Evolutionary conservation across 2,113 vertebrate species (phyloP).

Genomic region (Brachyhypopomus gauderio): DNA sequence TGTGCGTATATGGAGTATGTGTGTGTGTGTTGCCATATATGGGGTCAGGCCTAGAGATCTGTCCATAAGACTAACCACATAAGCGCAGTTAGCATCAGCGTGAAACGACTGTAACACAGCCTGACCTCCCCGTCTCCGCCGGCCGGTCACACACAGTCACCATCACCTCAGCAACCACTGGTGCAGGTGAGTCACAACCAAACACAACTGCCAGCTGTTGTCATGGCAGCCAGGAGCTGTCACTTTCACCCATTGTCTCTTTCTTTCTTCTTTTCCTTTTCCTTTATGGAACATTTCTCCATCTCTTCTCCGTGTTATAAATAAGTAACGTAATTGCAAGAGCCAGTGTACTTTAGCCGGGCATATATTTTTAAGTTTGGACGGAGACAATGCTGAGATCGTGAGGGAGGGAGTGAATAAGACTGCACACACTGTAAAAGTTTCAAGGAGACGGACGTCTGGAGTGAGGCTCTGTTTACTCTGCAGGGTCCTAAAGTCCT

Average conservation of each 20-base stretch:
- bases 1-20: too few relatives aligned
- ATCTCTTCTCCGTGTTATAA: conserved; percentile 50
- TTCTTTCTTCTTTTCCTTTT: conserved; percentile 17
- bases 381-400: too few relatives aligned
- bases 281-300: conserved; percentile 32
- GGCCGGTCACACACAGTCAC: conserved; percentile 37
- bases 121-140: not conserved
- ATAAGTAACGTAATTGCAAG: conserved; percentile 63
- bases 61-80: too few relatives aligned
- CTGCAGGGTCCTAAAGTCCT: conserved; percentile 56
- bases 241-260: not conserved
- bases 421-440: conserved; percentile 44
- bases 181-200: conserved; percentile 42
- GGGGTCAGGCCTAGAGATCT: too few relatives aligned
- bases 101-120: too few relatives aligned
- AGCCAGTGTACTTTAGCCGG: conserved; percentile 47
- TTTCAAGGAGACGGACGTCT: conserved; percentile 40
- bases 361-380: conserved; percentile 43
- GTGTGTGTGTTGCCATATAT: too few relatives aligned
- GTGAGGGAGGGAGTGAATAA: not conserved
- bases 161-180: conserved; percentile 37
- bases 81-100: too few relatives aligned
- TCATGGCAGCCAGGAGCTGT: conserved; percentile 37
- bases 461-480: conserved; percentile 62
- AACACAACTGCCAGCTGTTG: conserved; percentile 50